A percentile compares a stretch with the other conserved stretches of the same genome.
Evolutionary conservation across 2,888 invertebrate species (phyloP).

Genomic region (Aspidiotus rigidus): DNA sequence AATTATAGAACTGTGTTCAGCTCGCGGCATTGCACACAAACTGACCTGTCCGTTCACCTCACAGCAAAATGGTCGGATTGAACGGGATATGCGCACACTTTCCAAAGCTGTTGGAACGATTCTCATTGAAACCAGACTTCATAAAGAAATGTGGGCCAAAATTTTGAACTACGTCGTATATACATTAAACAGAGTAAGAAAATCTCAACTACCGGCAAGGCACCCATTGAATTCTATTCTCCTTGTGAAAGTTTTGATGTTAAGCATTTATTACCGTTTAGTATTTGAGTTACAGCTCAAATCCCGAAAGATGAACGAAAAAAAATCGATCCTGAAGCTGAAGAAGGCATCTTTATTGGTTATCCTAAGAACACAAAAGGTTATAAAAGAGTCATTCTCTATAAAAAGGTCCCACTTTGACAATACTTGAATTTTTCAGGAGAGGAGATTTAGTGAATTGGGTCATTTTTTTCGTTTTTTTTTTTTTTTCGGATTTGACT

Average conservation of each 20-base stretch:
- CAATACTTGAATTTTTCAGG: too few relatives aligned
- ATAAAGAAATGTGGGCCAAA: conserved; percentile 42
- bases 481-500: too few relatives aligned
- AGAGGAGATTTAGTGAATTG: too few relatives aligned
- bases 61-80: conserved; percentile 41
- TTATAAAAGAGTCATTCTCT: too few relatives aligned
- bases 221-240: conserved; percentile 39
- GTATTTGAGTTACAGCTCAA: conserved; percentile 40
- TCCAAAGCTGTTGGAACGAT: conserved; percentile 40
- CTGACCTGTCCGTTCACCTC: conserved; percentile 39
- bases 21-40: conserved; percentile 38
- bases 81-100: conserved; percentile 40
- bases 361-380: conserved; percentile 40
- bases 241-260: conserved; percentile 12
- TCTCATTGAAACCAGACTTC: conserved; percentile 37
- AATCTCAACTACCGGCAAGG: conserved; percentile 35
- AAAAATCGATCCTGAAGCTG: conserved; percentile 37
- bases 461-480: too few relatives aligned
- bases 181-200: conserved; percentile 10
- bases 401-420: too few relatives aligned
- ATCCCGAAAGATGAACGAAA: conserved; percentile 40
- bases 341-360: conserved; percentile 39
- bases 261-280: conserved; percentile 37
- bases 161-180: conserved; percentile 36
- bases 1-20: background rate